Conservation (phyloP, 2,113 vertebrate genomes). For the Pelusios castaneus region DNA sequence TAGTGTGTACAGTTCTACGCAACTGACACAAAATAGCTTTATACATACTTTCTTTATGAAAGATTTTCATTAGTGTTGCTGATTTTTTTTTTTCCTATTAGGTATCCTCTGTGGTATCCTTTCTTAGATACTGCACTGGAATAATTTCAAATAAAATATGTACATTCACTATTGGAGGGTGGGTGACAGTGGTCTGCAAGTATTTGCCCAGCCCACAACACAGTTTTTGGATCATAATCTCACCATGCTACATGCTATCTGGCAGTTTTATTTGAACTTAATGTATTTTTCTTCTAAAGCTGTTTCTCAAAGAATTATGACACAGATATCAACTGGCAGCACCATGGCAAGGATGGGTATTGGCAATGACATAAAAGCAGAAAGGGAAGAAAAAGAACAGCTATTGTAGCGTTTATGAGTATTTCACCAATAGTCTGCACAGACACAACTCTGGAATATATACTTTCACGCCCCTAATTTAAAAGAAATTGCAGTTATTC, state of each 20-base stretch:
- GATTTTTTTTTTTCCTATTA: too few relatives aligned
- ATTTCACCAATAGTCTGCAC: constrained; percentile 61
- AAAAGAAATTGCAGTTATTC: constrained; percentile 64
- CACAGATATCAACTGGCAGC: constrained; percentile 56
- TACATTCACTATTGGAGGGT: constrained; percentile 39
- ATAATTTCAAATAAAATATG: constrained; percentile 25
- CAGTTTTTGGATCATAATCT: constrained; percentile 44
- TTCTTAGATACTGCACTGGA: constrained; percentile 18
- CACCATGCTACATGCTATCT: constrained; percentile 57
- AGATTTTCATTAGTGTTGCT: constrained; percentile 2
- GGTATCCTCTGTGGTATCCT: neutral
- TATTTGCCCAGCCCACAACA: constrained; percentile 42
- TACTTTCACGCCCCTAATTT: constrained; percentile 53
- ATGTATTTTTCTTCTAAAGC: constrained; percentile 71
- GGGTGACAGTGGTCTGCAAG: constrained; percentile 13
- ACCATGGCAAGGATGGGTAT: constrained; percentile 66
- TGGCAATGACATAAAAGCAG: constrained; percentile 73
- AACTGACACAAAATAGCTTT: neutral
- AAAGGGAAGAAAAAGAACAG: constrained; percentile 50
- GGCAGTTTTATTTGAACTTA: constrained; percentile 77
- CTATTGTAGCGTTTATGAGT: constrained; percentile 71
- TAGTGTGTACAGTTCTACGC: neutral
- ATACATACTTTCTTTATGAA: neutral
- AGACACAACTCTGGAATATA: constrained; percentile 61
- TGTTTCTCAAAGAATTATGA: constrained; percentile 72